Percentiles rank a stretch among this genome's conserved stretches.
Conservation (phyloP, 2,888 invertebrate species). For the Himalopsyche anomala region DNA sequence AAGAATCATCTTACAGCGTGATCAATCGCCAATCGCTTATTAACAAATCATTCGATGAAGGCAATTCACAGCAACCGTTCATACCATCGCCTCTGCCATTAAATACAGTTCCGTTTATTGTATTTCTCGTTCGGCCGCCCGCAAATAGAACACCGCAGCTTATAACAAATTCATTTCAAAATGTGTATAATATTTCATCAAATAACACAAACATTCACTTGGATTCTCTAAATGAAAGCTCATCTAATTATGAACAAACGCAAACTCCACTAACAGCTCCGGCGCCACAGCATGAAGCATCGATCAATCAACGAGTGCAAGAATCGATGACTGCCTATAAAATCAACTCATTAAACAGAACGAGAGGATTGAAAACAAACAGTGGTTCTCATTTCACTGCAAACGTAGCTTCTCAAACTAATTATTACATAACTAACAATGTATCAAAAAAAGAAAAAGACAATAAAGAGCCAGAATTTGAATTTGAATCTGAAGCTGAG, state of each 20-base stretch:
- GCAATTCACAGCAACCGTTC: slow-evolving; percentile 17
- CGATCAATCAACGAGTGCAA: neutral
- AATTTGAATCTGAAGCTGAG: slow-evolving; percentile 49
- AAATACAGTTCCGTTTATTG: slow-evolving; percentile 51
- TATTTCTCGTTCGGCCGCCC: slow-evolving; percentile 53
- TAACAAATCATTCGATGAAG: neutral
- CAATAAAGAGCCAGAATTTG: neutral
- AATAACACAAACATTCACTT: slow-evolving; percentile 69
- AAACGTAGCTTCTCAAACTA: slow-evolving; percentile 58
- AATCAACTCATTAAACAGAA: slow-evolving; percentile 34
- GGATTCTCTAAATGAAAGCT: slow-evolving; percentile 27
- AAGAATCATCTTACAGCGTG: slow-evolving; percentile 43
- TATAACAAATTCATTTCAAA: slow-evolving; percentile 24
- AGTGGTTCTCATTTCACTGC: slow-evolving; percentile 51
- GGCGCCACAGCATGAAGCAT: neutral
- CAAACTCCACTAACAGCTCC: neutral
- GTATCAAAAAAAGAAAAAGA: slow-evolving; percentile 45
- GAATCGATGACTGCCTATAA: slow-evolving; percentile 10
- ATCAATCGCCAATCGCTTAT: slow-evolving; percentile 28
- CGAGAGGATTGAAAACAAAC: slow-evolving; percentile 13
- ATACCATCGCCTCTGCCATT: neutral
- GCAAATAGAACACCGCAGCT: neutral
- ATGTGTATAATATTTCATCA: slow-evolving; percentile 69
- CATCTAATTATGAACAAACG: neutral
- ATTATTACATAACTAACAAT: slow-evolving; percentile 57